These are phyloP conservation scores for Agonum fuliginosum DNA, from an alignment of 2,888 invertebrate species.

Conservation along the genomic window DNA sequence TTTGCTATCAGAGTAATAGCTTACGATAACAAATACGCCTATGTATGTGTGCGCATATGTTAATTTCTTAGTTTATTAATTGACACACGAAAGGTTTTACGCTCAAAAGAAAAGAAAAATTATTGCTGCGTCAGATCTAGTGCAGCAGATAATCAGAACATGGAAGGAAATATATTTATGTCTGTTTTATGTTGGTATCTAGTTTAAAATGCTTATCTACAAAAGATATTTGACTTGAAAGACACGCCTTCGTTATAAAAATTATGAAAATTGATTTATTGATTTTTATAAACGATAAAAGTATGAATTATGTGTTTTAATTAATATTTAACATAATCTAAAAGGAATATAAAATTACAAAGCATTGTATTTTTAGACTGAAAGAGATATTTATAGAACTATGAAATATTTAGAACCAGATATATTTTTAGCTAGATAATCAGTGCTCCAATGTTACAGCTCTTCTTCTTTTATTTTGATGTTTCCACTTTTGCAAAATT, in stretches of 20 bases:
- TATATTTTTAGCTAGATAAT: no score
- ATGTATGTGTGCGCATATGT: constrained; percentile 27
- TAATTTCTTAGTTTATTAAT: constrained; percentile 32
- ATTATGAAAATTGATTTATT: not conserved
- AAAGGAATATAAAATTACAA: no score
- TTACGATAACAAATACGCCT: not conserved
- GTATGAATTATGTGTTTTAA: no score
- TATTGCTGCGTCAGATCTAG: constrained; percentile 26
- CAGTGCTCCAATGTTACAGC: no score
- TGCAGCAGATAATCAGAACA: constrained; percentile 26
- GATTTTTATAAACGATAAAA: no score
- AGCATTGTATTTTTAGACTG: no score
- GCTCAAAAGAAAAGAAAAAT: constrained; percentile 30
- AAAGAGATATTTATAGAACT: no score
- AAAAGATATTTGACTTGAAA: not conserved
- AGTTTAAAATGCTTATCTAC: not conserved
- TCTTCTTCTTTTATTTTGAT: no score
- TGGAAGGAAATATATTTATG: constrained; percentile 15
- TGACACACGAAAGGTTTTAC: constrained; percentile 40
- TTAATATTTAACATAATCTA: no score
- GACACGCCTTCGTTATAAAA: not conserved
- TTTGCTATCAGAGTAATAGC: constrained; percentile 9
- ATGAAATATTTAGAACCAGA: no score
- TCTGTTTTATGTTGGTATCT: constrained; percentile 6
- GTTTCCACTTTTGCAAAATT: no score